Conservation (phyloP, 2,113 vertebrate species). For the Fregata magnificens region DNA sequence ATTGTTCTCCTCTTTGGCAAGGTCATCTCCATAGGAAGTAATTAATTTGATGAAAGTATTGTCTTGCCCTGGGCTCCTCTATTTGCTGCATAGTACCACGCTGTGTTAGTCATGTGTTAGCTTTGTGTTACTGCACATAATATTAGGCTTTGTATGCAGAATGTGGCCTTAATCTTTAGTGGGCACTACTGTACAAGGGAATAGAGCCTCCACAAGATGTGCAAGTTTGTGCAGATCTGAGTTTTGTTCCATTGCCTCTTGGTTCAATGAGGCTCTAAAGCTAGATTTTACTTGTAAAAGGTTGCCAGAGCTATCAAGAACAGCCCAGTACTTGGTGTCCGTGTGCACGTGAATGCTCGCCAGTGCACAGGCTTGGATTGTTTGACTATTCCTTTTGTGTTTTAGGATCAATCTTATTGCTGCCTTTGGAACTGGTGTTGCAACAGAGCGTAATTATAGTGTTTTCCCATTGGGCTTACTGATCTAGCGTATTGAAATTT, state of each 20-base stretch:
- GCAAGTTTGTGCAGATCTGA: background rate
- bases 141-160: constrained; percentile 28
- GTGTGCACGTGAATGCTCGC: background rate
- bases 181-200: background rate
- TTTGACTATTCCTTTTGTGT: background rate
- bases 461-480: background rate
- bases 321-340: background rate
- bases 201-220: background rate
- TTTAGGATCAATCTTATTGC: background rate
- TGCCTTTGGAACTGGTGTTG: background rate
- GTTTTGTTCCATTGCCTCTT: background rate
- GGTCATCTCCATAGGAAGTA: background rate
- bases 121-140: constrained; percentile 1
- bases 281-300: background rate
- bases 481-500: background rate
- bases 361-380: background rate
- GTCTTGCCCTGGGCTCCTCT: background rate
- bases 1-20: background rate
- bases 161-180: constrained; percentile 5
- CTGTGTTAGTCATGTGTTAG: constrained; percentile 24
- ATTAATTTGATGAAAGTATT: background rate
- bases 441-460: background rate
- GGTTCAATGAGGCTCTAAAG: background rate
- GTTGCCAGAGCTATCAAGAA: background rate
- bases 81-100: background rate